These are phyloP conservation scores for Antrozous pallidus DNA, from an alignment of 2,797 vertebrate species.

Conservation along the genomic window DNA sequence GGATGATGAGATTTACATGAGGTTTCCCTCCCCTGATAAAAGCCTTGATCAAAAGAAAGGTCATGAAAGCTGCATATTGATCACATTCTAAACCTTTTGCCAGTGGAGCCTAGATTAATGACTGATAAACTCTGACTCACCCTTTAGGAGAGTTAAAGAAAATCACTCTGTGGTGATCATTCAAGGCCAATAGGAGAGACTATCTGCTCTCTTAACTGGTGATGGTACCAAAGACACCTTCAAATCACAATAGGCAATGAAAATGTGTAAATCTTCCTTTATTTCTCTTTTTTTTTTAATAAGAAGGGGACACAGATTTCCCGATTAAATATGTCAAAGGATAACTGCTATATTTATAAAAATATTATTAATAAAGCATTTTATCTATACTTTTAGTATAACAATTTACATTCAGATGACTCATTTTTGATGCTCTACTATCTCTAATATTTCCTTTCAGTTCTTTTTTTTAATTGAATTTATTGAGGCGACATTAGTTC, in stretches of 20 bases:
- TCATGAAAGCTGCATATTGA: constrained; percentile 24
- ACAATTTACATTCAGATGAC: background rate
- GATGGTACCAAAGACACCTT: constrained; percentile 5
- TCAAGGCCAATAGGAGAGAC: background rate
- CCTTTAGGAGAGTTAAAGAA: constrained; percentile 17
- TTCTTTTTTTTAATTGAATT: no score
- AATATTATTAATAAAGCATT: background rate
- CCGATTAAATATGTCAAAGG: background rate
- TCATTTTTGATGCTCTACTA: background rate
- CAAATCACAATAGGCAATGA: background rate
- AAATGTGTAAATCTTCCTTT: background rate
- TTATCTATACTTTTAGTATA: background rate
- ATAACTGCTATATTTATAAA: background rate
- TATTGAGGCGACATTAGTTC: no score
- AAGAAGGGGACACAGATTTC: background rate
- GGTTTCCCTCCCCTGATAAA: constrained; percentile 22
- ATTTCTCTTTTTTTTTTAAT: background rate
- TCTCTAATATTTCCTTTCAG: background rate
- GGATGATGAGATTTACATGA: constrained; percentile 34
- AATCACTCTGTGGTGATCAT: background rate
- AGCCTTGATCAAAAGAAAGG: constrained; percentile 31
- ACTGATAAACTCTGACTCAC: constrained; percentile 45
- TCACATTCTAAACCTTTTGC: constrained; percentile 31
- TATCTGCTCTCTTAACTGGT: background rate
- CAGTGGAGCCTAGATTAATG: constrained; percentile 46